These are phyloP conservation scores for Gallirallus australis DNA, from an alignment of 2,797 vertebrate genomes.

Conservation along the genomic window DNA sequence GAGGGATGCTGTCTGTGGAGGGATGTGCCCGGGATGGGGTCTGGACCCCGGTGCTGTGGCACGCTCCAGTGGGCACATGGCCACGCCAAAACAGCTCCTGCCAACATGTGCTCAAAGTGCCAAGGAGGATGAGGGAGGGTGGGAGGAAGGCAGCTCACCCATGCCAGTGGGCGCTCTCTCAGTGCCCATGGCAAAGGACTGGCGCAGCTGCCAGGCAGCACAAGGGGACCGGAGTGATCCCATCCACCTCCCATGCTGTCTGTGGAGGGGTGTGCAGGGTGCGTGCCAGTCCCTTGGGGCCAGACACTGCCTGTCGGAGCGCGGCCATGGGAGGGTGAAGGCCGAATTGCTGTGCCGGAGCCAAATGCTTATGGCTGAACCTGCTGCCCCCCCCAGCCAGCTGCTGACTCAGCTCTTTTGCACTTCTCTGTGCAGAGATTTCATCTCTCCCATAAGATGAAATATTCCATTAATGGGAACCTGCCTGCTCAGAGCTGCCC, in stretches of 20 bases:
- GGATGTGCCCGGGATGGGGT: not conserved
- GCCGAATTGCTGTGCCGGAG: not conserved
- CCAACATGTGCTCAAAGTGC: accelerated
- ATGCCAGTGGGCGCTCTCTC: accelerated
- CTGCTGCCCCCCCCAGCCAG: not conserved
- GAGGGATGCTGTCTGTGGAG: not conserved
- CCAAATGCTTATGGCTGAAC: not conserved
- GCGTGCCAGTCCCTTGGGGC: accelerated
- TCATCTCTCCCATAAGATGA: not conserved
- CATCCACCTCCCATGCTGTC: accelerated
- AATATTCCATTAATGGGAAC: not conserved
- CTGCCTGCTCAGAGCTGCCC: not conserved
- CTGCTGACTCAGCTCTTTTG: conserved; percentile 51
- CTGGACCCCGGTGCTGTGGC: accelerated
- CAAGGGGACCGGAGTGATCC: not conserved
- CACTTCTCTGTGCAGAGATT: not conserved
- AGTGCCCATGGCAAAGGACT: not conserved
- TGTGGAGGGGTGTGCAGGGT: accelerated
- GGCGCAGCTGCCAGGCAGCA: accelerated
- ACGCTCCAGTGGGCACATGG: accelerated
- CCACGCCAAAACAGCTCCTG: accelerated
- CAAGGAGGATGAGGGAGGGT: accelerated
- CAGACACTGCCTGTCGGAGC: not conserved
- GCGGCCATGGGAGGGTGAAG: not conserved
- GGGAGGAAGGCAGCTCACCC: not conserved